Evolutionary conservation across 2,888 invertebrate species (phyloP).

Genomic region (Agrochola macilenta): DNA sequence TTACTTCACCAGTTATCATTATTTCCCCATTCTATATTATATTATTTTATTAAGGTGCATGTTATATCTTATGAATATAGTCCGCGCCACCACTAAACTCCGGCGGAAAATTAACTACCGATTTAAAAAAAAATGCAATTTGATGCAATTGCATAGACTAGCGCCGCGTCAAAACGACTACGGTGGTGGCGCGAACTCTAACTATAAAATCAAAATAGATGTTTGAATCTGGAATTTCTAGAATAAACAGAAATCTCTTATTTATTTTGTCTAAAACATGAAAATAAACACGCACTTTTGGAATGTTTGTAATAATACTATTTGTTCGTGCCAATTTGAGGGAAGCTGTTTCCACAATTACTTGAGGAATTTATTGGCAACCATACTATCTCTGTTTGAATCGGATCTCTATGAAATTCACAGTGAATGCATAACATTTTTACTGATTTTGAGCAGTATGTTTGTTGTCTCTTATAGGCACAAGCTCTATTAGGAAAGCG

Average conservation of each 20-base stretch:
- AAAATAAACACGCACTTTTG: constrained; percentile 25
- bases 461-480: background rate
- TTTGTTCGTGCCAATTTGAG: constrained; percentile 24
- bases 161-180: no score
- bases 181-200: no score
- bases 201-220: constrained; percentile 2
- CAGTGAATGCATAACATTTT: background rate
- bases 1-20: no score
- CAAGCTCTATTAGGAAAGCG: background rate
- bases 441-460: background rate
- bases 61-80: no score
- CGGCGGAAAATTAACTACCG: no score
- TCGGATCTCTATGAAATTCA: background rate
- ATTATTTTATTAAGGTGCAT: no score
- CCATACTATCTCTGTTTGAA: constrained; percentile 1
- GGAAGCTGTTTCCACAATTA: constrained; percentile 18
- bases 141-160: no score
- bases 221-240: constrained; percentile 1
- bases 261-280: constrained; percentile 13
- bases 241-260: constrained; percentile 7
- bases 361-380: constrained; percentile 30
- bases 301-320: constrained; percentile 6
- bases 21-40: background rate
- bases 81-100: no score
- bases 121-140: no score